phyloP scores from a whole-genome alignment of 1,140 invertebrate genomes.

The Grapholita molesta region DNA sequence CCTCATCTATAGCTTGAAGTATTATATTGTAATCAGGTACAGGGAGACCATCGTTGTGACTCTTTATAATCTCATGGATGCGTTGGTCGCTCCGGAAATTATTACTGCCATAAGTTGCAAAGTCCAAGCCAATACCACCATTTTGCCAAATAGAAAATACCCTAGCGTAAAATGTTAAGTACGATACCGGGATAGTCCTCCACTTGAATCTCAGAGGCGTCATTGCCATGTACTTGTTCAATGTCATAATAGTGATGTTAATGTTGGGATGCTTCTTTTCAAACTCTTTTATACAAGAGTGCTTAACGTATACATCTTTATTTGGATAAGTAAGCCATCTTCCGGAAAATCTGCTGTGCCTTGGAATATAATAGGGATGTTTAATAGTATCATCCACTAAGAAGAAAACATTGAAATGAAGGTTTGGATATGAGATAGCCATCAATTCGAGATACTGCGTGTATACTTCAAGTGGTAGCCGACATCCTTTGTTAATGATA shows the following conservation, averaged over 20 bases:
- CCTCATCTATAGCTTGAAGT: constrained; percentile 42
- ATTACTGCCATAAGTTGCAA: constrained; percentile 44
- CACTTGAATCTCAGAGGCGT: constrained; percentile 57
- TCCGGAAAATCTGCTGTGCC: constrained; percentile 33
- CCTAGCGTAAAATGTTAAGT: constrained; percentile 57
- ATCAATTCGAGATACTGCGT: constrained; percentile 52
- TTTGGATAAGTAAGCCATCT: constrained; percentile 32
- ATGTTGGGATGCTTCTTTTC: constrained; percentile 49
- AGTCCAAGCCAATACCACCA: constrained; percentile 58
- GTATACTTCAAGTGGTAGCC: constrained; percentile 40
- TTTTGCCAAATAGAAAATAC: constrained; percentile 58
- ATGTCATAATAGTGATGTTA: constrained; percentile 48
- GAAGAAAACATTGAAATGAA: constrained; percentile 52
- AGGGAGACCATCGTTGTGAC: constrained; percentile 55
- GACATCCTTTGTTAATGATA: constrained; percentile 38
- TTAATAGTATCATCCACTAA: constrained; percentile 51
- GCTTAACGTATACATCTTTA: constrained; percentile 26
- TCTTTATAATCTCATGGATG: constrained; percentile 49
- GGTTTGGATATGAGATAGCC: constrained; percentile 44
- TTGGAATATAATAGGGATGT: constrained; percentile 22
- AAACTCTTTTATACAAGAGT: constrained; percentile 28
- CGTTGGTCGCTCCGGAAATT: constrained; percentile 35
- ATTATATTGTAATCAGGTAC: constrained; percentile 44
- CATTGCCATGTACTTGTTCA: constrained; percentile 57
- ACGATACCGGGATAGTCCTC: constrained; percentile 45